Base-by-base conservation (phyloP, 2,113 vertebrate genomes). In the Ictidomys tridecemlineatus region DNA sequence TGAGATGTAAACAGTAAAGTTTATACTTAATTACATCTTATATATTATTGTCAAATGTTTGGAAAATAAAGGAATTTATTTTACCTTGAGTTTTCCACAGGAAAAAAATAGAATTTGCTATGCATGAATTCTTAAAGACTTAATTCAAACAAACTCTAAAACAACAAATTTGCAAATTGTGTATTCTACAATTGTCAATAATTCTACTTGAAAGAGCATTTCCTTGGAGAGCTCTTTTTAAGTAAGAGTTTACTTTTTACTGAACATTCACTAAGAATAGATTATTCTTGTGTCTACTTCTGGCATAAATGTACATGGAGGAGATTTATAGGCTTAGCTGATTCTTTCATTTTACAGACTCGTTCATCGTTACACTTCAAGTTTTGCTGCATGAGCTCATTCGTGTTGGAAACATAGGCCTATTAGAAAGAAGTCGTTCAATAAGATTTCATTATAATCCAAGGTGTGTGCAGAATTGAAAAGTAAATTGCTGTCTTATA, bases 181-280 rank as follows among this genome's bases (percentile, higher is more conserved):
- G 89, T 96, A 97, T 82, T 97, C 89, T 88, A 73, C 26, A 79
- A 93, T 93, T 97, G 45, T 97, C 96, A 98, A 97, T 97, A 94
- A 95, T 39, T 91, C 48, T 97, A 79, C 69, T 97, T 98, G 45
- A 0, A 93, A 97, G n/a, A 98, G 70, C 53, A 97, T 63, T 98
- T 97, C 92, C 96, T 77, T 73, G 56, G 95, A 93, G 96, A 96
- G 32, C 63, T 92, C 83, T 91, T 92, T 98, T 63, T 85, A 91
- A 96, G 13, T 67, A 97, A 86, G 12, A 92, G 48, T 98, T 98
- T 95, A 97, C 96, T 61, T 32, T 95, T 96, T 83, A 18, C 53
- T 74, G 80, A 79, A 84, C 93, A 98, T 92, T 97, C 89, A 91
- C 82, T 1, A 95, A 97, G 88, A 95, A 45, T 67, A 80, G 63